Percentiles rank a stretch among this genome's conserved stretches.
Evolutionary conservation across 2,797 vertebrate species (phyloP).

Genomic region (Phataginus tetradactyla): DNA sequence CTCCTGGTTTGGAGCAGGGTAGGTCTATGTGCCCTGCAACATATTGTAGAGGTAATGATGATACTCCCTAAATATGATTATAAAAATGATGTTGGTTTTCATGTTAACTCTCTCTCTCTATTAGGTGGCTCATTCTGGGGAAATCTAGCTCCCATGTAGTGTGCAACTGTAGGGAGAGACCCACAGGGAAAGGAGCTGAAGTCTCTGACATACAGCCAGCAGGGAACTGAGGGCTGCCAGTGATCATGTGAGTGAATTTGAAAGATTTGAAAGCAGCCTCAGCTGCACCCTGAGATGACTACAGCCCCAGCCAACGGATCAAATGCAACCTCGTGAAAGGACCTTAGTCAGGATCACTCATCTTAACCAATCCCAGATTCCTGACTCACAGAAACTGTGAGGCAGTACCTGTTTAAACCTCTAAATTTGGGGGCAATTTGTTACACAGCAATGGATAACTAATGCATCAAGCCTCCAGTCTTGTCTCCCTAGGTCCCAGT

Average conservation of each 20-base stretch:
- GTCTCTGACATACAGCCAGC: background rate
- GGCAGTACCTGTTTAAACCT: background rate
- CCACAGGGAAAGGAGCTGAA: fast-evolving
- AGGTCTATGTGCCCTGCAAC: background rate
- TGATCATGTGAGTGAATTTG: fast-evolving
- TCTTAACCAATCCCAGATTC: background rate
- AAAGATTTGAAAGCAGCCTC: background rate
- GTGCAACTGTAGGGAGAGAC: background rate
- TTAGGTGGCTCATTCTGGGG: background rate
- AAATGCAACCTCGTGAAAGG: background rate
- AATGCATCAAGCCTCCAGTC: no score
- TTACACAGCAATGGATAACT: background rate
- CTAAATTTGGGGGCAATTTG: background rate
- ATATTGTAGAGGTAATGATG: background rate
- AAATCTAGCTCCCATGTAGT: background rate
- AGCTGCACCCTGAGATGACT: background rate
- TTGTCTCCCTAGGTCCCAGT: background rate
- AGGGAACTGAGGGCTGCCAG: background rate
- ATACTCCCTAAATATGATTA: background rate
- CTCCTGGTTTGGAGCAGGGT: fast-evolving
- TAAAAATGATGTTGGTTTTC: background rate
- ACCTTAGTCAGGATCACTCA: background rate
- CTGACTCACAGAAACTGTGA: background rate
- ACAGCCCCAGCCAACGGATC: no score
- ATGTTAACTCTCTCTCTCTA: background rate